Conservation (phyloP, 2,113 vertebrate species). For the Ibidorhyncha struthersii region DNA sequence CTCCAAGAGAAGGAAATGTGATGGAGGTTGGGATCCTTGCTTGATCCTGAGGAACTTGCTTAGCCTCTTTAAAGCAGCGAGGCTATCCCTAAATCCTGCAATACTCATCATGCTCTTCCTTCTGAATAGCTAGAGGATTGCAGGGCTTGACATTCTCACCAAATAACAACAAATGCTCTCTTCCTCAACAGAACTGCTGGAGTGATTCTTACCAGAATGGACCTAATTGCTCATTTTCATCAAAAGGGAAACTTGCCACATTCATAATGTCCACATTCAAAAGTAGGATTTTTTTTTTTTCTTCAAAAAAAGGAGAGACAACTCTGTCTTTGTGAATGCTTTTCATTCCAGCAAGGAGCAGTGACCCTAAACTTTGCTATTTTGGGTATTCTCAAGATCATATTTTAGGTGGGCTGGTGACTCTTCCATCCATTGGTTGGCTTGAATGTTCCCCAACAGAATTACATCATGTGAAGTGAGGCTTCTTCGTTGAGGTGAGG, state of each 20-base stretch:
- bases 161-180: not conserved
- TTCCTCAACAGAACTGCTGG: not conserved
- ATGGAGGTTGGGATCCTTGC: not conserved
- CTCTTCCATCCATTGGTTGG: not conserved
- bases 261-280: not conserved
- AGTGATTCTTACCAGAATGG: not conserved
- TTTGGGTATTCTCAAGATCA: not conserved
- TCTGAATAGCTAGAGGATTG: not conserved
- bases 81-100: not conserved
- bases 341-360: not conserved
- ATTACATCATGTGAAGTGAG: accelerated
- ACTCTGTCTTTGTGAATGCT: not conserved
- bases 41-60: not conserved
- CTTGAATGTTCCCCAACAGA: not conserved
- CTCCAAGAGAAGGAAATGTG: not conserved
- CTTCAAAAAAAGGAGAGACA: not conserved
- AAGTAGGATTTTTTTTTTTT: not conserved
- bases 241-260: not conserved
- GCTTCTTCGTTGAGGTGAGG: not conserved
- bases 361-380: not conserved
- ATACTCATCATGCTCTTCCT: not conserved
- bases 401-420: not conserved
- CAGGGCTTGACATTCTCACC: not conserved
- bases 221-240: not conserved
- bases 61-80: not conserved